Evolutionary conservation across 2,113 vertebrate species (phyloP), one percentile per base, ranked within the genome.

Genomic region (Nettapus auritus): DNA sequence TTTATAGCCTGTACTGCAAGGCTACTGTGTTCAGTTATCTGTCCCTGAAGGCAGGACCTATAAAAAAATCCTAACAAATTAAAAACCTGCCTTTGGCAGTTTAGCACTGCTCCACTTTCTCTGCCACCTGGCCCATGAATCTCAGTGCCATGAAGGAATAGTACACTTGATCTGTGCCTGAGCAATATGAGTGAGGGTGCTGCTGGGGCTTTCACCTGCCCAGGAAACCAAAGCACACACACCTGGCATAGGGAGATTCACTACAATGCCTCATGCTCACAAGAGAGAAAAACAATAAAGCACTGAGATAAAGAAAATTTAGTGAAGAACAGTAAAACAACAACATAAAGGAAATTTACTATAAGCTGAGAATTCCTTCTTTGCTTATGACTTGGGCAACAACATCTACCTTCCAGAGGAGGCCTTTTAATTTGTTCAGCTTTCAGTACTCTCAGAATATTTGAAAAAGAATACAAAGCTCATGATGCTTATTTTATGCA

Each of bases 301-400:
- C 18, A 40, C 8, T 52, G 52, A 21, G 22, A 67, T 31, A 82
- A 94, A 71, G 25, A 46, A 86, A 74, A 85, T 68, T 63, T 52
- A 79, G 23, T 44, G 52, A 9, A 53, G 55, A 31, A 66, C n/a
- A 22, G 12, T 79, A 55, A 85, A 87, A 82, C n/a, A 40, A 9
- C 6, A 13, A 40, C 3, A 6, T 52, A 81, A 88, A 66, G 34
- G 48, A 88, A 57, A 83, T 83, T 18, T 74, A 88, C 33, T n/a
- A 22, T 55, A 22, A 74, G 23, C 6, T 36, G 28, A 66, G 9
- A n/a, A 56, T 66, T 26, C 6, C 31, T 67, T 31, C 79, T 87
- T 84, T 89, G 57, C 21, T 69, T 44, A 42, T 1, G 3, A 16
- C 48, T 53, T 0, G 0, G 59, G 28, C 28, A 79, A 29, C 15